Base-by-base conservation (phyloP, 2,888 invertebrate species). In the Caenorhabditis doughertyi region DNA sequence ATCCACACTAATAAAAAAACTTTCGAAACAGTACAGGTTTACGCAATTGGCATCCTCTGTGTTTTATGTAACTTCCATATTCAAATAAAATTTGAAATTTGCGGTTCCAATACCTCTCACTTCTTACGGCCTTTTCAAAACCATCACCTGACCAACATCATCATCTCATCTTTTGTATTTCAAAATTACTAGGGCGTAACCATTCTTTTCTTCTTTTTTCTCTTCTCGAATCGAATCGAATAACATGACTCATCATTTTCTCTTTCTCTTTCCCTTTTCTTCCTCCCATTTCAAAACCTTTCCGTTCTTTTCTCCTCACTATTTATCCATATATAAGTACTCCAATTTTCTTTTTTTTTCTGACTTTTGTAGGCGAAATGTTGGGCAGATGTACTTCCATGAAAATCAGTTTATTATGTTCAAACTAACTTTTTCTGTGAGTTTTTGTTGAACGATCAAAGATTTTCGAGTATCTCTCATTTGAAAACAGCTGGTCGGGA, bases 191-290 rank as follows among this genome's bases (percentile, higher is more conserved):
- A 42, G 60, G 60, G 60, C 60, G 60, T 60, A 27, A 60, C 60
- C 23, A 42, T 58, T 16, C 25, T 39, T 42, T 58, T 42, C 23
- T 58, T 42, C 35, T 25, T 42, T 3, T 58, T 25, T 44, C 29
- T 29, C 13, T 56, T 58, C 21, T 65, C 21, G 18, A 55, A 42
- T 42, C 68, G 9, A n/a, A n/a, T 67, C 53, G 53, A 39, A 60
- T 39, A 67, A 56, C 76, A 56, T 67, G 47, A 49, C 55, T 64
- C 49, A 62, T 64, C 49, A 21, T 55, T n/a, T n/a, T n/a, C 47
- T 55, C 68, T 39, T 16, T 55, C 53, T 64, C 29, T 39, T 39
- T 49, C 58, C n/a, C 18, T 27, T 23, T 51, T 27, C 1, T 25
- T 68, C 35, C n/a, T 23, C 56, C 18, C 29, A 25, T 49, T 64